phyloP scores from a whole-genome alignment of 2,797 vertebrate genomes.

The Prionace glauca region DNA sequence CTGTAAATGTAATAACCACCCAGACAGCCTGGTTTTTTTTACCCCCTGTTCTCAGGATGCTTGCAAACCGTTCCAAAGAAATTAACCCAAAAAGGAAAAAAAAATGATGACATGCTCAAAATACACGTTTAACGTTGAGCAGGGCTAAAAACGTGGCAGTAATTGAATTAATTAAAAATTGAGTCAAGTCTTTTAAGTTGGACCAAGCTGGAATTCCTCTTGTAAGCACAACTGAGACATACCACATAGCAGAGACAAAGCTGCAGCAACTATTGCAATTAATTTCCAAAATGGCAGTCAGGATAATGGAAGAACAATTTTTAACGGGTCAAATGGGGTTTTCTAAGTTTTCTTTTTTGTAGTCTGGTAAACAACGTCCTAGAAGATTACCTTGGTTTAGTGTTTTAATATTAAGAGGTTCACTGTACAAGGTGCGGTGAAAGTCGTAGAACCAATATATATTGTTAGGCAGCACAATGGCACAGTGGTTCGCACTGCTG shows the following conservation, averaged over 20 bases:
- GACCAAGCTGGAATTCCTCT: neutral
- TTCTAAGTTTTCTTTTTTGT: neutral
- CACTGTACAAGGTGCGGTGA: neutral
- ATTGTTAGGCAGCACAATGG: too few species aligned
- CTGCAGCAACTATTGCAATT: neutral
- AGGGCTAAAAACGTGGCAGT: neutral
- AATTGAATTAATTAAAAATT: neutral
- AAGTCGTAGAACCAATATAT: neutral
- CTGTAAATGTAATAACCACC: conserved; percentile 17
- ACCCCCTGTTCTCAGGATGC: neutral
- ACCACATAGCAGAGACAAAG: neutral
- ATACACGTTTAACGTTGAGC: neutral
- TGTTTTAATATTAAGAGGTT: neutral
- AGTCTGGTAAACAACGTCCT: too few species aligned
- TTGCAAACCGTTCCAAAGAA: neutral
- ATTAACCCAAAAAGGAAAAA: neutral
- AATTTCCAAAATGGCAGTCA: neutral
- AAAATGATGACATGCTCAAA: neutral
- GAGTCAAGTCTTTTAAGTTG: neutral
- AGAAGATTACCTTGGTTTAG: neutral
- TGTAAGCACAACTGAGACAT: neutral
- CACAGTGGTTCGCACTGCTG: too few species aligned
- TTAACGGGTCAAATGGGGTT: neutral
- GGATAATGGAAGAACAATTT: neutral
- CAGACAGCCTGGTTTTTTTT: neutral